phyloP scores from a whole-genome alignment of 1,140 invertebrate genomes.

The Triops longicaudatus region DNA sequence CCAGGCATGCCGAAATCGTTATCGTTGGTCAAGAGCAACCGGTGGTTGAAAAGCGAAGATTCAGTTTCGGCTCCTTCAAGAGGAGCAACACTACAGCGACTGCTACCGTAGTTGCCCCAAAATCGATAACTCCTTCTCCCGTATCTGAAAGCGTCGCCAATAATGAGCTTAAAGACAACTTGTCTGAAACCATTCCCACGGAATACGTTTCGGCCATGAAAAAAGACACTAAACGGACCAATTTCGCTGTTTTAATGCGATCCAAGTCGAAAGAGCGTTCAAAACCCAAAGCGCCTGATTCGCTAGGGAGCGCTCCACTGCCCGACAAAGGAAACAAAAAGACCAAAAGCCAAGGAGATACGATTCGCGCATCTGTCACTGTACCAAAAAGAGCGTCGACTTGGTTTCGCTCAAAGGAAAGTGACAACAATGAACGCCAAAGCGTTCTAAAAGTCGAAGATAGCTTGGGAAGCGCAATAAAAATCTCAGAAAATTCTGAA shows the following conservation, averaged over 20 bases:
- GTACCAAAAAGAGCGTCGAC: background rate
- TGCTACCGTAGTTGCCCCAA: background rate
- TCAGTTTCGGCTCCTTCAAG: background rate
- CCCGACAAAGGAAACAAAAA: background rate
- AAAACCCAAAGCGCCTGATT: background rate
- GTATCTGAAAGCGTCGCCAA: background rate
- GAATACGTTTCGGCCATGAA: background rate
- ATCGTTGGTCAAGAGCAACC: constrained; percentile 2
- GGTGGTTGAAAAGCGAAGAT: constrained; percentile 6
- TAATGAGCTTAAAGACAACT: background rate
- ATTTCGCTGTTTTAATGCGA: background rate
- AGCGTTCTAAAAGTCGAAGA: background rate
- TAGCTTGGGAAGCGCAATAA: background rate
- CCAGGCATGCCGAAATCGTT: background rate
- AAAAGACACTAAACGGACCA: background rate
- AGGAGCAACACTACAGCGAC: background rate
- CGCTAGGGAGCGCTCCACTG: background rate
- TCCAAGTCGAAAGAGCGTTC: constrained; percentile 1
- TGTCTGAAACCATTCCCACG: background rate
- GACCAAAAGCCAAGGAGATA: background rate
- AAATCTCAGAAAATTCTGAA: background rate
- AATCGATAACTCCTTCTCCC: background rate
- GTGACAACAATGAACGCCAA: background rate
- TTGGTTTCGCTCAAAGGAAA: constrained; percentile 7
- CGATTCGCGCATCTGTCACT: background rate